Percentiles rank a stretch among this genome's conserved stretches.
These are phyloP conservation scores for Cheirogaleus medius DNA, from an alignment of 2,113 vertebrate species.

Conservation along the genomic window DNA sequence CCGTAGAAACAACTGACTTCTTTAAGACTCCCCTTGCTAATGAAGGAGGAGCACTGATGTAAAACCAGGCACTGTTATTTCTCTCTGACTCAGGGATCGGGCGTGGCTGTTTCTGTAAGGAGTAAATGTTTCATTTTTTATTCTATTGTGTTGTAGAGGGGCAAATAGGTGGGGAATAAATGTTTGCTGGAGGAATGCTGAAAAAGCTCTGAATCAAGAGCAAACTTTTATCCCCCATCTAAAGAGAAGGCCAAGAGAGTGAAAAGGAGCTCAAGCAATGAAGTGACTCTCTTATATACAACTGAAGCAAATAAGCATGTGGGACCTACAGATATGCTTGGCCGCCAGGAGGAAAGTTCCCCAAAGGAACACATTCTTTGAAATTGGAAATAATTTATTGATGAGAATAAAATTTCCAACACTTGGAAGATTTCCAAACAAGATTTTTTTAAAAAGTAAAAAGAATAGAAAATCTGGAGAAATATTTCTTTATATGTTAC, in stretches of 20 bases:
- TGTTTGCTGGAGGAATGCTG: background rate
- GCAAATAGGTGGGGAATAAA: background rate
- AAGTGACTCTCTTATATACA: background rate
- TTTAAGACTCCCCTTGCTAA: background rate
- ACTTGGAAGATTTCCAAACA: background rate
- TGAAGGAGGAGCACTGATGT: background rate
- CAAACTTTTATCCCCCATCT: background rate
- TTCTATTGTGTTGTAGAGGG: background rate
- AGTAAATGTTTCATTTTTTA: background rate
- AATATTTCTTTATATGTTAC: background rate
- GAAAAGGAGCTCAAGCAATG: background rate
- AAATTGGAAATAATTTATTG: background rate
- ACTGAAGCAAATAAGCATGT: background rate
- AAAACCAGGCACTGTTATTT: background rate
- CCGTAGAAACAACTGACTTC: background rate
- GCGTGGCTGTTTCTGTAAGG: background rate
- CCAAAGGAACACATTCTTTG: background rate
- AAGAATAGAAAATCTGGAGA: background rate
- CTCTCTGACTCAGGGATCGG: background rate
- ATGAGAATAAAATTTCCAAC: conserved; percentile 2
- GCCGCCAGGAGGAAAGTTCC: background rate
- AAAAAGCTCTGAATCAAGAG: background rate
- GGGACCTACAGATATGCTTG: background rate
- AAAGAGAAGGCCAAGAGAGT: background rate
- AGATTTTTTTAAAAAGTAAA: background rate